phyloP scores from a whole-genome alignment of 2,888 invertebrate genomes.

The Cataglyphis albicans region DNA sequence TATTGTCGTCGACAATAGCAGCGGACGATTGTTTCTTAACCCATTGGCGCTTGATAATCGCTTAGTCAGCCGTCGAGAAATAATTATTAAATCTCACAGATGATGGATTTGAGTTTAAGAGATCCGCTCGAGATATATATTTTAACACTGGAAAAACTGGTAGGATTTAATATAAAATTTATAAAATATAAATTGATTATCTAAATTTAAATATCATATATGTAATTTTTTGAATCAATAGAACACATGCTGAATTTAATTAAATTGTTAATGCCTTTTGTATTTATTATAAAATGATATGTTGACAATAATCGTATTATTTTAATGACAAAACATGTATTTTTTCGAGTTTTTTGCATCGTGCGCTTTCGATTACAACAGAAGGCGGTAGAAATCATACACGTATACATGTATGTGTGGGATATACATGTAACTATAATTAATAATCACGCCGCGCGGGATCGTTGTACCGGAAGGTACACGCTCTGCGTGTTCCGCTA shows the following conservation, averaged over 20 bases:
- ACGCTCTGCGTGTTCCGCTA: conserved; percentile 80
- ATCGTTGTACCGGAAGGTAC: conserved; percentile 84
- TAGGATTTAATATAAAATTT: background rate
- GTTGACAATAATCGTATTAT: background rate
- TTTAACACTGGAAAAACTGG: background rate
- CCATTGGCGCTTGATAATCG: conserved; percentile 32
- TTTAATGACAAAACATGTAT: background rate
- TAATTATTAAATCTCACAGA: conserved; percentile 37
- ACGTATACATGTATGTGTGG: conserved; percentile 1
- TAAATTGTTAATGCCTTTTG: background rate
- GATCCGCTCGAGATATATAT: background rate
- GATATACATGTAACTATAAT: conserved; percentile 56
- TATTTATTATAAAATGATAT: background rate
- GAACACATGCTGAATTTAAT: background rate
- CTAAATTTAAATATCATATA: background rate
- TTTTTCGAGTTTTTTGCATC: background rate
- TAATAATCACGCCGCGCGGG: conserved; percentile 69
- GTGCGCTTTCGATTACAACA: background rate
- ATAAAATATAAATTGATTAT: too few relatives aligned
- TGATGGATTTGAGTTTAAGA: background rate
- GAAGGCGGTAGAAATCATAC: conserved; percentile 23
- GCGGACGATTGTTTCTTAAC: conserved; percentile 59
- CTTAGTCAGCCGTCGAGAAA: conserved; percentile 34
- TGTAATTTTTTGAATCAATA: background rate
- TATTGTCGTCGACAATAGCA: conserved; percentile 57